These are phyloP conservation scores for Lasioglossum malachurum DNA, from an alignment of 2,888 invertebrate genomes.

Conservation along the genomic window DNA sequence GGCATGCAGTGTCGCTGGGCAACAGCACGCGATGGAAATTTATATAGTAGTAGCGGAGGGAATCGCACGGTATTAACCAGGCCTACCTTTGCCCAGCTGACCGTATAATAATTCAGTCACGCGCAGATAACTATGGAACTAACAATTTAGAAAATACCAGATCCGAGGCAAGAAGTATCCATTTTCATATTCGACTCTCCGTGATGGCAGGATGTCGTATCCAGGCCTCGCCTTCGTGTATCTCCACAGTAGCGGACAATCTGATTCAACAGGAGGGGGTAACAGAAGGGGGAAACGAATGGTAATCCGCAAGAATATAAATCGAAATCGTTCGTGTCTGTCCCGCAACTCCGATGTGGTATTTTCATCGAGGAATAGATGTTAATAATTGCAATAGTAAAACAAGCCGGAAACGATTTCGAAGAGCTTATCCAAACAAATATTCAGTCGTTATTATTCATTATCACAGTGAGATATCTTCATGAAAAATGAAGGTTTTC, in stretches of 20 bases:
- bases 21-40: slow-evolving; percentile 29
- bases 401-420: neutral
- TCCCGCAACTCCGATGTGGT: neutral
- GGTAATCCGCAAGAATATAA: slow-evolving; percentile 12
- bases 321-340: slow-evolving; percentile 6
- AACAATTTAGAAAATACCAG: slow-evolving; percentile 39
- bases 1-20: slow-evolving; percentile 4
- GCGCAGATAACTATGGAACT: slow-evolving; percentile 26
- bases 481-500: neutral
- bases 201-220: slow-evolving; percentile 19
- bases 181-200: slow-evolving; percentile 38
- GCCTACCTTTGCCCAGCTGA: slow-evolving; percentile 29
- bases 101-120: slow-evolving; percentile 44
- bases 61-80: neutral
- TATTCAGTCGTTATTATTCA: neutral
- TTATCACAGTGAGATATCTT: neutral
- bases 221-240: neutral
- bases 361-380: neutral
- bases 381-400: neutral
- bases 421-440: neutral
- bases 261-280: neutral
- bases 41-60: neutral
- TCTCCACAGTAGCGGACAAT: slow-evolving; percentile 8
- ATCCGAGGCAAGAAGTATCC: slow-evolving; percentile 4
- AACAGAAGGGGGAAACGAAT: slow-evolving; percentile 9